Evolutionary conservation across 2,888 invertebrate species (phyloP), one percentile per base, ranked within the genome.

Genomic region (Oscheius sp.): DNA sequence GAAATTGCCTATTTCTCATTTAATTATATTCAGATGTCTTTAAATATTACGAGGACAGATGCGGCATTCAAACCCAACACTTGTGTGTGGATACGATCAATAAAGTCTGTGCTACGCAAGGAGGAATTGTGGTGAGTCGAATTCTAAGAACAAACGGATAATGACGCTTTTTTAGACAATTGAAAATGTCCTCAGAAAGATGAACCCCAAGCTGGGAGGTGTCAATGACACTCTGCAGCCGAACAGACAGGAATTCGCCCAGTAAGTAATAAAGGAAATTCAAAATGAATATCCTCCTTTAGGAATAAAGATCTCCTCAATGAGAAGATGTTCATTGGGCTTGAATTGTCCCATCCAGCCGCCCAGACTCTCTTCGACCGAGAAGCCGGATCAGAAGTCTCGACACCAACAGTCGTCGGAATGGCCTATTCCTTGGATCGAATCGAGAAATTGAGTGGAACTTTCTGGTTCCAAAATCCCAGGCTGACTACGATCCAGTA

Each of bases 381-480:
- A 6, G 58, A 73, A n/a, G 45, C 43, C 12, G 58, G 61, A 5
- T 52, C 56, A 45, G 69, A 69, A 29, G 72, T 73, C 25, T 73
- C 74, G 18, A 75, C 77, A 16, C 79, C 79, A 23, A 79, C 81
- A 21, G 72, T 78, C n/a, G 79, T 81, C 23, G 81, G 79, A n/a
- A 73, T 76, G 64, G 35, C 49, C 6, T 70, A 69, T 59, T 69
- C 73, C n/a, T 25, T 70, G n/a, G 18, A 25, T 0, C 18, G 25
- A 5, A 23, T 63, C 13, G 58, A 52, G 16, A 35, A 58, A 21
- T 13, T 69, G 18, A 55, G 46, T 0, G 76, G 69, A n/a, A 21
- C 45, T 16, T 46, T 13, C 23, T 76, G 73, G 73, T 66, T 58
- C 43, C 76, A 76, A 59, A 13, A 70, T 21, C 53, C 69, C 13